Evolutionary conservation across 2,113 vertebrate species (phyloP), one percentile per base, ranked within the genome.

Genomic region (Engystomops pustulosus): DNA sequence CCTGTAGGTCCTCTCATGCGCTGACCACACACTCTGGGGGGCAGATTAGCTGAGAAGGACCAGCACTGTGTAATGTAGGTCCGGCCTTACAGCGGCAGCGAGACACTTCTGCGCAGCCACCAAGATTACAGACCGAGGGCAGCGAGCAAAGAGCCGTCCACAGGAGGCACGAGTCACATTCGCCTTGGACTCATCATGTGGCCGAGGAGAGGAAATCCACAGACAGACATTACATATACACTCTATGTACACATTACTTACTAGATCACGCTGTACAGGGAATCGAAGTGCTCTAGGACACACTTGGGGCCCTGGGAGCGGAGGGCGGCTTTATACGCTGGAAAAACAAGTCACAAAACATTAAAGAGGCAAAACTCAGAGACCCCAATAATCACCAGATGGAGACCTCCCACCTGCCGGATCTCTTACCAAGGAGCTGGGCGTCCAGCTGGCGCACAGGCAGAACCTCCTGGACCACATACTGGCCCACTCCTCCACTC

Each of bases 241-340:
- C 20, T 36, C 30, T 15, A 2, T 67, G 62, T 3, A n/a, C n/a
- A n/a, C n/a, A n/a, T 12, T 83, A 96, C 98, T 96, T 89, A 99
- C 98, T 95, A 93, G 9, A 99, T 87, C 45, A 99, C 91, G 72
- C 97, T 98, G 91, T 96, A 99, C 17, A 94, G 9, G 0, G 95
- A 86, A 86, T 99, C 98, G 80, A 99, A 99, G 87, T 99, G 95
- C 34, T 98, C 91, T 86, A 98, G 79, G 80, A 99, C 91, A 18
- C 95, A 95, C 84, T 95, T 81, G 0, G 95, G 93, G 0, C 97
- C 97, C 60, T 87, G 93, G 79, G 90, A 91, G 36, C 93, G 91
- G 84, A 97, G 88, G 0, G 92, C 91, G 2, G 87, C 45, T 87
- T 93, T 96, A 87, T 98, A 96, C 1, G 88, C 98, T 97, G 78